Evolutionary conservation across 2,113 vertebrate genomes (phyloP).

Genomic region (Paradisaea rubra): DNA sequence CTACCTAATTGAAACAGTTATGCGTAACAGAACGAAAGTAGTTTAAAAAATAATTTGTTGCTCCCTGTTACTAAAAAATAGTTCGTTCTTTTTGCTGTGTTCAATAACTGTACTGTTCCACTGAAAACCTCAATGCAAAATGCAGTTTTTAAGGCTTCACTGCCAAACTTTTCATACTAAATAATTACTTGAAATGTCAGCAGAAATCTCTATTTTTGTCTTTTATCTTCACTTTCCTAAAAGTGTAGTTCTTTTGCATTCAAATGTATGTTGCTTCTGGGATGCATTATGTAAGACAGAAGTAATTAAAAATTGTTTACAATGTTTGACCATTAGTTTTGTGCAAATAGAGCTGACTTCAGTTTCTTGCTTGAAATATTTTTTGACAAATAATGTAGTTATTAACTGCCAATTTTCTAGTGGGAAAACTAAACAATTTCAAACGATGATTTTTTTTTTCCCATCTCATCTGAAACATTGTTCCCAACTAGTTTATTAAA

Average conservation of each 20-base stretch:
- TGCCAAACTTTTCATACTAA: background rate
- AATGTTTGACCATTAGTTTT: background rate
- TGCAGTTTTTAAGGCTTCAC: background rate
- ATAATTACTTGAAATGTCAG: background rate
- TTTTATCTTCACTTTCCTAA: background rate
- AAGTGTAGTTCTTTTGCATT: background rate
- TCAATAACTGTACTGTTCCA: background rate
- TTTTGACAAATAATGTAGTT: background rate
- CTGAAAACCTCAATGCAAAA: background rate
- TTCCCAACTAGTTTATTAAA: background rate
- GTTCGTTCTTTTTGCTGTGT: background rate
- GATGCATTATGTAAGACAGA: background rate
- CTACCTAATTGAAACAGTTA: background rate
- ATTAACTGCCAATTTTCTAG: background rate
- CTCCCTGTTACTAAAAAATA: background rate
- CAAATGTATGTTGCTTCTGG: background rate
- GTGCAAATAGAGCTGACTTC: background rate
- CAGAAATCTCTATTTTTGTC: background rate
- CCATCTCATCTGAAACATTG: background rate
- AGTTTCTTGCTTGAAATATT: background rate
- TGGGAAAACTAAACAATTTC: background rate
- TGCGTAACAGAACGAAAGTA: background rate
- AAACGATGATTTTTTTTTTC: background rate
- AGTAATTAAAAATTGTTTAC: background rate
- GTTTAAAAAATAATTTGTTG: background rate